Conservation (phyloP, 1,140 invertebrate species). For the Meloidogyne chitwoodi region DNA sequence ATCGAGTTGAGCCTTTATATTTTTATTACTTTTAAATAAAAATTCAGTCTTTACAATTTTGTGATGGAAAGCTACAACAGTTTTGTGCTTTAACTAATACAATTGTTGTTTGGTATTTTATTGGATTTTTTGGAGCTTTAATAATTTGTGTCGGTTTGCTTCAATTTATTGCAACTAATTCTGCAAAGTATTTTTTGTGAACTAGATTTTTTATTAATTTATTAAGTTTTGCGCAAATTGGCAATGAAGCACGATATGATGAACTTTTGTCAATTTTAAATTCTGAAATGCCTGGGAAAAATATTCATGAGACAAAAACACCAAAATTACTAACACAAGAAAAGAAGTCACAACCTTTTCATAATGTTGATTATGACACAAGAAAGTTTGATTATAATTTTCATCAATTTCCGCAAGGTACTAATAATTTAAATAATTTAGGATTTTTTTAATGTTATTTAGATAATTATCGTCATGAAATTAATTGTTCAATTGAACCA, state of each 20-base stretch:
- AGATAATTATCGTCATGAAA: background rate
- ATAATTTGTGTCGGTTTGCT: constrained; percentile 62
- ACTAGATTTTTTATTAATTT: constrained; percentile 58
- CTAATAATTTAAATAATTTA: background rate
- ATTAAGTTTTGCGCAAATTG: constrained; percentile 27
- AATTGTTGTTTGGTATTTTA: constrained; percentile 47
- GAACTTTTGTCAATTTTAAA: constrained; percentile 37
- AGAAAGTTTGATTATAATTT: constrained; percentile 3
- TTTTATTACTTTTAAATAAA: constrained; percentile 22
- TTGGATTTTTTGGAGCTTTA: constrained; percentile 45
- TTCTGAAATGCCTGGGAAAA: constrained; percentile 7
- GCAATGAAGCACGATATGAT: constrained; percentile 33
- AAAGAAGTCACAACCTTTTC: background rate
- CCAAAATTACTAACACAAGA: background rate
- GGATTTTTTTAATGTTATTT: background rate
- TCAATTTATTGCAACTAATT: constrained; percentile 87
- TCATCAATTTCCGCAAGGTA: constrained; percentile 3
- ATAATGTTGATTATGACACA: constrained; percentile 15
- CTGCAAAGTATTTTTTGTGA: constrained; percentile 77
- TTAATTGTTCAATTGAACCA: background rate
- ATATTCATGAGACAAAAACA: background rate
- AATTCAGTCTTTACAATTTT: constrained; percentile 45
- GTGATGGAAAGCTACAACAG: constrained; percentile 50
- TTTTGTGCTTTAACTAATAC: constrained; percentile 53
- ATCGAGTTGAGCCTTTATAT: constrained; percentile 21